Conservation (phyloP, 1,140 invertebrate genomes). For the Bicyclus anynana region DNA sequence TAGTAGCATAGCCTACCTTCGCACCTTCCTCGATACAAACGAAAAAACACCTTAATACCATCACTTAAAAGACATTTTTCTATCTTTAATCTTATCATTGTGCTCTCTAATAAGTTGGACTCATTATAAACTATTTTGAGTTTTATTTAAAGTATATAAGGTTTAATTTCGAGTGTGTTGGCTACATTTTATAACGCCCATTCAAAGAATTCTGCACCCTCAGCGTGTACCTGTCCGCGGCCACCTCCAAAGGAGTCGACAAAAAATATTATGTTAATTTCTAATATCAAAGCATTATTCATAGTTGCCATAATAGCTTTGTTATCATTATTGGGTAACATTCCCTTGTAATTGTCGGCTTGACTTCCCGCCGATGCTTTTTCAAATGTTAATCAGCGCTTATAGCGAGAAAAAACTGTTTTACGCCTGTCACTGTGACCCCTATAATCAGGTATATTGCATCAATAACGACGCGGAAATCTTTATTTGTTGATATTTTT, state of each 20-base stretch:
- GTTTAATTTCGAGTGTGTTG: conserved; percentile 16
- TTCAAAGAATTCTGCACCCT: conserved; percentile 76
- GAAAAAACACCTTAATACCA: conserved; percentile 32
- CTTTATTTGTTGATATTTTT: too few relatives aligned
- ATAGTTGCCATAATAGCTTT: conserved; percentile 71
- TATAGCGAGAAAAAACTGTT: conserved; percentile 29
- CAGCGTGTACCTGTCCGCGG: conserved; percentile 71
- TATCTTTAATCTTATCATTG: conserved; percentile 10
- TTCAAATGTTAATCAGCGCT: conserved; percentile 40
- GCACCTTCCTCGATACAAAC: conserved; percentile 34
- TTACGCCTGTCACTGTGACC: conserved; percentile 38
- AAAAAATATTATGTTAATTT: conserved; percentile 76
- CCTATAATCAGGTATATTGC: conserved; percentile 21
- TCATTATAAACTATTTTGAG: conserved; percentile 21
- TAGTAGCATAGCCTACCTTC: conserved; percentile 65
- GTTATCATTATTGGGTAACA: conserved; percentile 71
- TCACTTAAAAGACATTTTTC: conserved; percentile 16
- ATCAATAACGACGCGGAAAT: background rate
- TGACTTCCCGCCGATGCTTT: conserved; percentile 35
- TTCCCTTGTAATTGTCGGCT: conserved; percentile 54
- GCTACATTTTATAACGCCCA: conserved; percentile 43
- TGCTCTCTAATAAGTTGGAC: conserved; percentile 15
- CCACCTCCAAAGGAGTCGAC: conserved; percentile 66
- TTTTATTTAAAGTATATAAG: conserved; percentile 22
- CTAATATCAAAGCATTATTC: conserved; percentile 68